Base-by-base conservation (phyloP, 1,140 invertebrate species). In the Aphaenogaster floridana region DNA sequence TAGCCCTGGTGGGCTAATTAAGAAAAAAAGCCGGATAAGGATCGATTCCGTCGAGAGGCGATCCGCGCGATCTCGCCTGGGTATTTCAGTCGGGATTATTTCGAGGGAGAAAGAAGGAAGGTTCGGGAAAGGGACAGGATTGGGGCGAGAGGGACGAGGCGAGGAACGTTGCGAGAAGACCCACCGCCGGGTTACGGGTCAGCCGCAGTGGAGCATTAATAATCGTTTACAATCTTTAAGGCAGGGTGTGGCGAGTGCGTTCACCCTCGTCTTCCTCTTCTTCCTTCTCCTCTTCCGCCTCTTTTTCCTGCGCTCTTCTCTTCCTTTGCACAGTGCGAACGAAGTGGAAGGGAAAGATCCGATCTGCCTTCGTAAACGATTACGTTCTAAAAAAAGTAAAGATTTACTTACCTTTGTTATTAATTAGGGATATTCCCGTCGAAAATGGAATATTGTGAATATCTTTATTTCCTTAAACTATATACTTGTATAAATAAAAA, bases 211-310 rank as follows among this genome's bases (percentile, higher is more conserved):
- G 88, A 91, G 91, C 94, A 94, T 95, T 94, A 94, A 94, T 95
- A 94, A 94, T 94, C 93, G 92, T 94, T 93, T 94, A 91, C 92
- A 93, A 93, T 94, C 92, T 92, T 91, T 91, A 93, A 92, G 89
- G 88, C 88, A 90, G 93, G 93, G 93, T 93, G 92, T 92, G 92
- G 91, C 91, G 90, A 92, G 89, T 92, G 84, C 88, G 68, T 90
- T 91, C 91, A 89, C 83, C 90, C 86, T 89, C 74, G 66, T 87
- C 71, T 78, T 86, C 68, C 61, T 91, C 86, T 57, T 84, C 76
- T 76, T 85, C 69, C 66, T 86, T 54, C 66, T 86, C 15, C 54
- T 90, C 50, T 83, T 52, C 69, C 48, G 39, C 69, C 59, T 69
- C 48, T 71, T 71, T 61, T 72, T 81, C 63, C 77, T 61, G 21